Evolutionary conservation across 1,140 invertebrate species (phyloP).

Genomic region (Frieseomelitta varia): DNA sequence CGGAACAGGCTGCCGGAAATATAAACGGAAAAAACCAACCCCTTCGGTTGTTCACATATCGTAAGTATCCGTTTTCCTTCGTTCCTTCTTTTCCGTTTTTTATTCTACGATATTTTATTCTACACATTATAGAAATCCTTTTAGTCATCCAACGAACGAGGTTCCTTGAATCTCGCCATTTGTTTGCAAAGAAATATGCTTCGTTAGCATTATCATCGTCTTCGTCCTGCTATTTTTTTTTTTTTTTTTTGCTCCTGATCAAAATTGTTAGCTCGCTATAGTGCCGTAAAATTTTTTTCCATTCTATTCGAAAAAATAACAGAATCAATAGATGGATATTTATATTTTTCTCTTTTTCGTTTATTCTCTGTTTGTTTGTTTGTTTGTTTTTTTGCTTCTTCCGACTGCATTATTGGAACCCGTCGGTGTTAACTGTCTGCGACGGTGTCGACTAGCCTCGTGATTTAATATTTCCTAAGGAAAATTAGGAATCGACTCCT

Average conservation of each 20-base stretch:
- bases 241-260: rapidly evolving
- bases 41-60: conserved; percentile 57
- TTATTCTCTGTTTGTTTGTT: neutral
- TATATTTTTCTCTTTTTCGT: no score
- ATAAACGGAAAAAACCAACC: conserved; percentile 40
- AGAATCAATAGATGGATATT: neutral
- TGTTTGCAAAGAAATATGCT: neutral
- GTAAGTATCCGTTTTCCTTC: conserved; percentile 41
- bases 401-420: neutral
- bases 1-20: conserved; percentile 51
- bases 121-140: neutral
- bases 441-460: neutral
- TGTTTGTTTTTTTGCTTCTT: neutral
- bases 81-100: neutral
- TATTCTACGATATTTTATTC: no score
- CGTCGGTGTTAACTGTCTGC: neutral
- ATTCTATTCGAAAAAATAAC: neutral
- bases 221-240: neutral
- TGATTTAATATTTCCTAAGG: conserved; percentile 2
- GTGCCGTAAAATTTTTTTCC: neutral
- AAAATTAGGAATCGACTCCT: conserved; percentile 31
- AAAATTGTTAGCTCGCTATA: neutral
- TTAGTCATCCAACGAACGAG: neutral
- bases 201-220: neutral
- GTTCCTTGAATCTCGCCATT: neutral